Conservation (phyloP, 2,888 invertebrate species). For the Cosmia trapezina region DNA sequence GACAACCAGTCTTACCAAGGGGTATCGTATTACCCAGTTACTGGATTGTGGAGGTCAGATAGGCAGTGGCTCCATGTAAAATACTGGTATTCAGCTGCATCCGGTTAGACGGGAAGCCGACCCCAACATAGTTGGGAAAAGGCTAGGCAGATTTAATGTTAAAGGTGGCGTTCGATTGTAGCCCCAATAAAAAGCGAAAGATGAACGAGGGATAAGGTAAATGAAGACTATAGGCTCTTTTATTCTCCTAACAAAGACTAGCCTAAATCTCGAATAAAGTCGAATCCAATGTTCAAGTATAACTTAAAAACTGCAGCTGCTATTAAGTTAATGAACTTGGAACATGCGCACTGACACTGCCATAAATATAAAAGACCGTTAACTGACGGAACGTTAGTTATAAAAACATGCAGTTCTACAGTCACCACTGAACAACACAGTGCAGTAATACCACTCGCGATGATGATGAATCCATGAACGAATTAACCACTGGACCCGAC, state of each 20-base stretch:
- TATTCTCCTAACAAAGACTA: not conserved
- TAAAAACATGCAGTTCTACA: slow-evolving; percentile 22
- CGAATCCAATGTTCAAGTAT: not conserved
- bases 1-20: too few relatives aligned
- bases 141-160: too few relatives aligned
- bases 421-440: not conserved
- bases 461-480: too few relatives aligned
- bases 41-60: too few relatives aligned
- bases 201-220: not conserved
- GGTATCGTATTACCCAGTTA: too few relatives aligned
- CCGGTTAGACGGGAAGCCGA: too few relatives aligned
- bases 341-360: slow-evolving; percentile 6
- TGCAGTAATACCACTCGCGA: slow-evolving; percentile 9
- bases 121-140: too few relatives aligned
- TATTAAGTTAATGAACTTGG: slow-evolving; percentile 38
- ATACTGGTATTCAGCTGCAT: too few relatives aligned
- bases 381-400: slow-evolving; percentile 25
- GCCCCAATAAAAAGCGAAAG: not conserved
- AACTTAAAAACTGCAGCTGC: slow-evolving; percentile 1
- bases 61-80: too few relatives aligned
- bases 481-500: too few relatives aligned
- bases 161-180: not conserved
- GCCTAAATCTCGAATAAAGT: not conserved
- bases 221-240: not conserved
- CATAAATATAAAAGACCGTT: slow-evolving; percentile 34